phyloP scores from a whole-genome alignment of 2,888 invertebrate species.

The Parasteatoda lunata region DNA sequence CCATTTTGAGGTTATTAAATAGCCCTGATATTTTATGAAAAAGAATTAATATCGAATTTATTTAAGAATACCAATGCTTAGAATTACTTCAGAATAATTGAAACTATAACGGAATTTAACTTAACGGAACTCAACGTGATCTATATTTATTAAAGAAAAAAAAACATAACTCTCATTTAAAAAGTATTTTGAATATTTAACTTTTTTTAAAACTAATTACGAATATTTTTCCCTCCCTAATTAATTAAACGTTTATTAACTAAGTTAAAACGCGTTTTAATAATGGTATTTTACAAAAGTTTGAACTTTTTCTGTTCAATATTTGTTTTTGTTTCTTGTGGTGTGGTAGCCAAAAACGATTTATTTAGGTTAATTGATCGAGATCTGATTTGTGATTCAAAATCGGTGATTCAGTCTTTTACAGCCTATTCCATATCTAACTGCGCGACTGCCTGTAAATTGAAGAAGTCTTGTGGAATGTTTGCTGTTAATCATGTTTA shows the following conservation, averaged over 20 bases:
- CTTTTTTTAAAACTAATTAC: background rate
- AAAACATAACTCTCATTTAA: background rate
- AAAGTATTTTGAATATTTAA: background rate
- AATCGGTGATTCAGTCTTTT: conserved; percentile 18
- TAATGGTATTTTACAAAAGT: background rate
- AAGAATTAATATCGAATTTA: too few species aligned
- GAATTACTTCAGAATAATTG: too few species aligned
- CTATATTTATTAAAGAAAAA: background rate
- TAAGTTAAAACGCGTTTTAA: background rate
- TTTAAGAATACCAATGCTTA: too few species aligned
- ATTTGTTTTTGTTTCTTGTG: background rate
- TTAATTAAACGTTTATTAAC: background rate
- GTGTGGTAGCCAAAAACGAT: conserved; percentile 18
- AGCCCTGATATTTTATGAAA: too few species aligned
- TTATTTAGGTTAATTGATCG: conserved; percentile 49
- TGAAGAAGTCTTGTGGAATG: conserved; percentile 41
- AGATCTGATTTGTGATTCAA: conserved; percentile 36
- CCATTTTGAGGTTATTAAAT: too few species aligned
- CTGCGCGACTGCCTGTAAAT: conserved; percentile 52
- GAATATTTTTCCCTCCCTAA: background rate
- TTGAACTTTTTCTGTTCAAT: background rate
- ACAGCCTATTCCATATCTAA: conserved; percentile 33
- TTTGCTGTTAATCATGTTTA: conserved; percentile 41
- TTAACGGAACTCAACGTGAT: too few species aligned
- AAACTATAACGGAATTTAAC: too few species aligned